A percentile compares a stretch with the other conserved stretches of the same genome.
phyloP scores from a whole-genome alignment of 2,888 invertebrate genomes.

The Oeneis ivallda region DNA sequence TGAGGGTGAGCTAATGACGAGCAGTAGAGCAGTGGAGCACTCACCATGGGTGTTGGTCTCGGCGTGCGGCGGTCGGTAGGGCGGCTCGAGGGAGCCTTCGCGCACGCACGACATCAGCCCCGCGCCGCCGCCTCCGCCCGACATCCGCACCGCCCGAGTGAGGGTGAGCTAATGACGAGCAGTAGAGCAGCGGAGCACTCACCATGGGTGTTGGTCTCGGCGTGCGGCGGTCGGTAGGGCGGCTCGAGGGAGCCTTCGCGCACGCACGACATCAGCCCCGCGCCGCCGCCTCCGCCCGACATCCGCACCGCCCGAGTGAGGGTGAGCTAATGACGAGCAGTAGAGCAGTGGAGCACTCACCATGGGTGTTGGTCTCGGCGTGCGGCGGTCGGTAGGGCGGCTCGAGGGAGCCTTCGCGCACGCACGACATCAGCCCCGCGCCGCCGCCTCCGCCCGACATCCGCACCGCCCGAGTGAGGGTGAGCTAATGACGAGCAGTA shows the following conservation, averaged over 20 bases:
- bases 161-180: too few species aligned
- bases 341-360: slow-evolving; percentile 24
- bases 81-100: slow-evolving; percentile 84
- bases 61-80: slow-evolving; percentile 82
- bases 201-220: slow-evolving; percentile 54
- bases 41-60: slow-evolving; percentile 51
- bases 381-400: slow-evolving; percentile 83
- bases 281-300: slow-evolving; percentile 81
- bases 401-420: slow-evolving; percentile 84
- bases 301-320: too few species aligned
- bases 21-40: slow-evolving; percentile 6
- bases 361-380: slow-evolving; percentile 58
- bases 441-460: slow-evolving; percentile 81
- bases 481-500: not conserved
- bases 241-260: slow-evolving; percentile 85
- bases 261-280: slow-evolving; percentile 85
- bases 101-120: slow-evolving; percentile 86
- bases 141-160: slow-evolving; percentile 37
- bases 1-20: too few species aligned
- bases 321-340: too few species aligned
- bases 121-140: slow-evolving; percentile 80
- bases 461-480: too few species aligned
- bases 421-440: slow-evolving; percentile 85
- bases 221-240: slow-evolving; percentile 82
- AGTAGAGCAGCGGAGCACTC: slow-evolving; percentile 9